Base-by-base conservation (phyloP, 2,888 invertebrate species). In the Lepidocyrtinus sp. region DNA sequence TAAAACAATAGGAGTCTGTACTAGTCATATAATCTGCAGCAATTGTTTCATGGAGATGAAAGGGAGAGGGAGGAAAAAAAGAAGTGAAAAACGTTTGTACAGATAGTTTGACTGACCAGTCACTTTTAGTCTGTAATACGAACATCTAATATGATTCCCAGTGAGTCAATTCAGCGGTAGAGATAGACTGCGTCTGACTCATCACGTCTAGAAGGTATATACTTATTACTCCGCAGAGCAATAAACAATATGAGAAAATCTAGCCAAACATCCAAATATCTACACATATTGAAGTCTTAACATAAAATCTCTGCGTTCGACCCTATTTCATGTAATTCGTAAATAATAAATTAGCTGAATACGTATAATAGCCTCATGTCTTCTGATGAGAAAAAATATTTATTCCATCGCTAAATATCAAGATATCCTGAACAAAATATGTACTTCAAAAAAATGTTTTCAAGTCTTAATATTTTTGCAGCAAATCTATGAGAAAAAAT, bases 161-260 rank as follows among this genome's bases (percentile, higher is more conserved):
- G 50, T 50, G 50, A 50, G 50, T 50, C 50, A 50, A 50, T 50
- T 50, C 50, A n/a, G n/a, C n/a, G n/a, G n/a, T n/a, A n/a, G n/a
- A n/a, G n/a, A n/a, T n/a, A n/a, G n/a, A n/a, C n/a, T n/a, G n/a
- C n/a, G n/a, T 50, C 50, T 50, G 50, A 50, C 50, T 50, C 50
- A 12, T 17, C 17, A 2, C 50, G 36, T 36, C 12, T 12, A 36
- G 36, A 50, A 50, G 15, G n/a, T n/a, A 50, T 17, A 12, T 50
- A 50, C 12, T 7, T 7, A 50, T 17, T n/a, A 50, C 50, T 50
- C n/a, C n/a, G n/a, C n/a, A n/a, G 50, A 7, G 50, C 15, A 50
- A 50, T 50, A 50, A 50, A 50, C 17, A 12, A 50, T 50, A 50
- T 50, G 50, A 50, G 17, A 17, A 50, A 50, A 50, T 50, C 50